Conservation (phyloP, 2,888 invertebrate species). For the Pterostichus madidus region DNA sequence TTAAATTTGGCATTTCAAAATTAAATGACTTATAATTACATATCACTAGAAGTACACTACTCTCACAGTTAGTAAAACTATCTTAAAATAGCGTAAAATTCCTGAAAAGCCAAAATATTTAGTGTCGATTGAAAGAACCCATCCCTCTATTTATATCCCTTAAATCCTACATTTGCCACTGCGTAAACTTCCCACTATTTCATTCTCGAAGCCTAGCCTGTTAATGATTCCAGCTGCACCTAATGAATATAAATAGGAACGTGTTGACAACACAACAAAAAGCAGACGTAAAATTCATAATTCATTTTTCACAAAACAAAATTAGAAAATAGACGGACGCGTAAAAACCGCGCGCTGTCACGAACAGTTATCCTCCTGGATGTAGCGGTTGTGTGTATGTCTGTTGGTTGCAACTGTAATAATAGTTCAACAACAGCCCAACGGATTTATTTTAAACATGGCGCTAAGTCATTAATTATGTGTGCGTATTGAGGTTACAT, state of each 20-base stretch:
- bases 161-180: slow-evolving; percentile 3
- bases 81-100: slow-evolving; percentile 27
- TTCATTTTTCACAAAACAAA: slow-evolving; percentile 61
- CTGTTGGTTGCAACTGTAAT: slow-evolving; percentile 47
- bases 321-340: slow-evolving; percentile 55
- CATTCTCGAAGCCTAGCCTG: slow-evolving; percentile 19
- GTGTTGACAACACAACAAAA: slow-evolving; percentile 57
- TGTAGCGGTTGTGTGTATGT: background rate
- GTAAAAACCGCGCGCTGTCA: slow-evolving; percentile 58
- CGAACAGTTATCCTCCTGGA: slow-evolving; percentile 38
- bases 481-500: slow-evolving; percentile 22
- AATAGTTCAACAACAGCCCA: slow-evolving; percentile 55
- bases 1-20: no score
- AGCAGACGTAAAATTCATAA: slow-evolving; percentile 60
- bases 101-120: slow-evolving; percentile 8
- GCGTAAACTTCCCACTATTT: background rate
- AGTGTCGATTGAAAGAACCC: slow-evolving; percentile 25
- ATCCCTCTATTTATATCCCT: slow-evolving; percentile 40
- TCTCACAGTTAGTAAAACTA: background rate
- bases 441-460: slow-evolving; percentile 59
- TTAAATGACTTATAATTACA: no score
- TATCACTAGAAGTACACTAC: no score
- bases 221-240: slow-evolving; percentile 56
- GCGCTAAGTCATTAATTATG: slow-evolving; percentile 58
- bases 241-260: slow-evolving; percentile 62